phyloP scores from a whole-genome alignment of 2,888 invertebrate genomes.

The Phortica magna region DNA sequence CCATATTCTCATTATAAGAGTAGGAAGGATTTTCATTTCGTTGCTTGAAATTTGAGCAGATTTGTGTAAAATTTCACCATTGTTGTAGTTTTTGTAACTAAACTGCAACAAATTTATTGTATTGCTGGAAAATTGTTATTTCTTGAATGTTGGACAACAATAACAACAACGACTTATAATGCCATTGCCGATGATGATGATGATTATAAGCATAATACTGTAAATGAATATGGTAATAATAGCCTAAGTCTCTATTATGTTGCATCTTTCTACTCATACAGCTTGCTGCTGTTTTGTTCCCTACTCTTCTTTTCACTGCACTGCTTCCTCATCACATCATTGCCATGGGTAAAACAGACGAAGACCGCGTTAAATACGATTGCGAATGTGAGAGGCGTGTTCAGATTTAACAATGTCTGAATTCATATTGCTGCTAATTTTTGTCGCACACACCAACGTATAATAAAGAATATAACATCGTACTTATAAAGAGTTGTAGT shows the following conservation, averaged over 20 bases:
- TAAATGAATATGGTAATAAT: conserved; percentile 19
- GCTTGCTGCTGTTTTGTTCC: too few species aligned
- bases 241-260: conserved; percentile 18
- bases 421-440: conserved; percentile 24
- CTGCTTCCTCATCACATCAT: not conserved
- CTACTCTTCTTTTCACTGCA: too few species aligned
- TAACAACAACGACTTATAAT: conserved; percentile 34
- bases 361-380: conserved; percentile 5
- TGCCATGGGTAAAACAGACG: not conserved
- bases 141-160: conserved; percentile 40
- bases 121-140: conserved; percentile 60
- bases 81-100: conserved; percentile 25
- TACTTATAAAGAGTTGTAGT: not conserved
- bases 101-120: conserved; percentile 58
- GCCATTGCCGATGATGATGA: conserved; percentile 41
- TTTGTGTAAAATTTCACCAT: conserved; percentile 52
- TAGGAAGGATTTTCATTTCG: conserved; percentile 67
- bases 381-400: conserved; percentile 69
- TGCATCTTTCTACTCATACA: too few species aligned
- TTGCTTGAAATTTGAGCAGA: conserved; percentile 70
- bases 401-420: conserved; percentile 64
- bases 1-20: conserved; percentile 37
- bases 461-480: not conserved
- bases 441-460: conserved; percentile 1
- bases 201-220: conserved; percentile 51